Conservation (phyloP, 2,113 vertebrate species). For the Diglossa brunneiventris region DNA sequence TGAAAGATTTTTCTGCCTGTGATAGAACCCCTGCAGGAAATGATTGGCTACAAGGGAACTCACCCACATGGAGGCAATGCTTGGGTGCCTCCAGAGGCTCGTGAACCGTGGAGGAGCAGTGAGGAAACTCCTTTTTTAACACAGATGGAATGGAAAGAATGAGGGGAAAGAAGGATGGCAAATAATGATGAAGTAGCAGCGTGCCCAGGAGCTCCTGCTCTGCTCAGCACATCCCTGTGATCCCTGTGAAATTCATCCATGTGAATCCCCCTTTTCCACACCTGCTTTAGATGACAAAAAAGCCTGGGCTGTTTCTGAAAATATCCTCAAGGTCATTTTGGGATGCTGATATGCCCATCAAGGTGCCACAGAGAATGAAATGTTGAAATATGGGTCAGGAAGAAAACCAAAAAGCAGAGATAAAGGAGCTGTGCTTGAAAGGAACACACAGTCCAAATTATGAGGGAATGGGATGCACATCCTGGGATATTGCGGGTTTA, state of each 20-base stretch:
- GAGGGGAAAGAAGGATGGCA: neutral
- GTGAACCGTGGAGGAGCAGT: neutral
- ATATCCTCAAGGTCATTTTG: fast-evolving
- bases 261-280: neutral
- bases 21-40: neutral
- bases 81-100: neutral
- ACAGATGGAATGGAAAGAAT: neutral
- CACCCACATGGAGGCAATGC: neutral
- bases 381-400: neutral
- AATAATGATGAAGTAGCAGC: neutral
- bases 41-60: neutral
- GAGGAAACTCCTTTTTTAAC: neutral
- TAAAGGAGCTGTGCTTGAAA: neutral
- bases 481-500: neutral
- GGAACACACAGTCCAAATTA: fast-evolving
- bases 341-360: neutral
- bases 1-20: neutral
- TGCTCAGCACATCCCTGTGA: neutral
- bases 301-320: neutral
- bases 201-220: neutral
- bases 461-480: neutral
- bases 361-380: neutral
- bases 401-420: neutral
- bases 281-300: neutral
- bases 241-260: neutral